Evolutionary conservation across 2,797 vertebrate species (phyloP).

Genomic region (Galagoides demidoff): DNA sequence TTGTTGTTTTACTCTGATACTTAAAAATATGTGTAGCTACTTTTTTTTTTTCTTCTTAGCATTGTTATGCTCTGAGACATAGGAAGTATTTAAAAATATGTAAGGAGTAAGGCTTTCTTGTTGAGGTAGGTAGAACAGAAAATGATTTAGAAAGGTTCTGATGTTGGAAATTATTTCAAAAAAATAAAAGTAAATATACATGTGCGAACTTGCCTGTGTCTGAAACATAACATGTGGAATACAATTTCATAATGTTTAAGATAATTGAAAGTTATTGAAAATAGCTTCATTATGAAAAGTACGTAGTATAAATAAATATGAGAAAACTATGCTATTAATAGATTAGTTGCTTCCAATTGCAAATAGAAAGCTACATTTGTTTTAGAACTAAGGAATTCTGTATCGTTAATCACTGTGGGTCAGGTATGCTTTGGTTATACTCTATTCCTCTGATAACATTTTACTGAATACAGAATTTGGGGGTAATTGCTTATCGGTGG

Average conservation of each 20-base stretch:
- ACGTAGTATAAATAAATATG: not conserved
- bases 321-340: not conserved
- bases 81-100: not conserved
- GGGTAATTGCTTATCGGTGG: not conserved
- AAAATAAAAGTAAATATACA: not conserved
- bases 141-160: not conserved
- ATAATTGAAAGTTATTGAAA: not conserved
- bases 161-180: not conserved
- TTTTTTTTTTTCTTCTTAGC: not conserved
- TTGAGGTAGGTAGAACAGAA: not conserved
- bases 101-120: not conserved
- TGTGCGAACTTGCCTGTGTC: not conserved
- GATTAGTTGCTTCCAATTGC: not conserved
- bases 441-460: not conserved
- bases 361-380: not conserved
- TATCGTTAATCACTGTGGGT: not conserved
- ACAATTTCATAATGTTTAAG: not conserved
- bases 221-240: not conserved
- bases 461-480: not conserved
- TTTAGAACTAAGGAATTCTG: not conserved
- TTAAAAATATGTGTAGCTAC: no score
- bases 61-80: not conserved
- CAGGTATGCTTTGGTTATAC: not conserved
- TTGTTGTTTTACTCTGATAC: not conserved
- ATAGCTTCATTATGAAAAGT: not conserved